Base-by-base conservation (phyloP, 2,113 vertebrate genomes). In the Sinocyclocheilus grahami region DNA sequence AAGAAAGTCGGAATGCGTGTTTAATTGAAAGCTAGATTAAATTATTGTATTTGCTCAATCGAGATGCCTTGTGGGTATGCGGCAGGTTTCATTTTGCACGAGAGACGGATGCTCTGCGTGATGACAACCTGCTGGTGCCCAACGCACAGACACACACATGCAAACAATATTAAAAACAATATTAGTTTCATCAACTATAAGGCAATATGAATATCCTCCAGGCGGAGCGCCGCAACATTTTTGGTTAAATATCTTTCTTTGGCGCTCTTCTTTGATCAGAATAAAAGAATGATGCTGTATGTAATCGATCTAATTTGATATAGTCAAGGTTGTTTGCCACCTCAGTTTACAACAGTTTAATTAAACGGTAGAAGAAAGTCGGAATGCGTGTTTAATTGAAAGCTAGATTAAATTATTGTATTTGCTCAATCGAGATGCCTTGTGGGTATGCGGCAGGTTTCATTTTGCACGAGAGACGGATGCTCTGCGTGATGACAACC, bases 21-120 rank as follows among this genome's bases (percentile, higher is more conserved):
- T 87, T 91, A 93, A 93, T 93, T 93, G 91, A 89, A 93, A 86
- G 92, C 87, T 90, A 92, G 94, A 94, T 93, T 90, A 89, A 94
- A 93, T 93, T 89, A 91, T 92, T 92, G 91, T 88, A 90, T 94
- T 93, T 92, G 88, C 88, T 93, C 89, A 91, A 89, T 91, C 62
- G 48, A 71, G 90, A 87, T 92, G 83, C 90, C 92, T 92, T 89
- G 86, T 94, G 93, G 92, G 91, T 89, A 87, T 91, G 89, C 71
- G 89, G 80, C 91, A 87, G 83, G 27, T 90, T 90, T 87, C 87
- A 89, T 85, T 90, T 91, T 85, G 86, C 86, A 86, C 62, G 65
- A 74, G 90, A 94, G 91, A 92, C 91, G 86, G 83, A 84, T 82
- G 85, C 86, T 84, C 55, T 51, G 60, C 37, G n/a, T 30, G 62